These are phyloP conservation scores for Paracentrotus lividus DNA, from an alignment of 53 echinoderm and acorn worm genomes.

Conservation along the genomic window DNA sequence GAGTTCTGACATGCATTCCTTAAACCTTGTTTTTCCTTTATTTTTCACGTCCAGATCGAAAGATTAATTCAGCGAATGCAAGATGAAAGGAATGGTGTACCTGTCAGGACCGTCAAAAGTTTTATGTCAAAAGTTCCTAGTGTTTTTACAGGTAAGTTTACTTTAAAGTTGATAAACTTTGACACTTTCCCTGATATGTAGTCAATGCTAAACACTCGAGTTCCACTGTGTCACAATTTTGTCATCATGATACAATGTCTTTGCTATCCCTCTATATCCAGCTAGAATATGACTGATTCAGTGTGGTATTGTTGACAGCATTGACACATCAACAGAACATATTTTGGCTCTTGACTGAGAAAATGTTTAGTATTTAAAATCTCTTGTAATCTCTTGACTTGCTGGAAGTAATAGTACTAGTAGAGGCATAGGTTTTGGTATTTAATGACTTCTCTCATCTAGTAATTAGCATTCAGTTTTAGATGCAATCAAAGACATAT, in stretches of 20 bases:
- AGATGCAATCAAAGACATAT: background rate
- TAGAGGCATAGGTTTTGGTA: background rate
- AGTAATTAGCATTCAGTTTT: background rate
- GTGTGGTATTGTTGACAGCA: background rate
- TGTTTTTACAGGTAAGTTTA: slow-evolving; percentile 94
- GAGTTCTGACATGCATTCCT: too few species aligned
- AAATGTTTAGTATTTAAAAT: background rate
- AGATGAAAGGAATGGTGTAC: slow-evolving; percentile 96
- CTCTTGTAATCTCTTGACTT: background rate
- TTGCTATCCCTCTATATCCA: too few species aligned
- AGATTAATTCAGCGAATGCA: slow-evolving; percentile 98
- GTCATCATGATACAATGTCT: too few species aligned
- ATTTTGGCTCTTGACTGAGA: background rate
- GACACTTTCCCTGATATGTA: too few species aligned
- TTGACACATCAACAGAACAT: background rate
- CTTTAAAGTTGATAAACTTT: background rate
- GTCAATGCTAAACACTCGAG: too few species aligned
- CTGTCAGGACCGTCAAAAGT: slow-evolving; percentile 95
- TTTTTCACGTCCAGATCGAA: slow-evolving; percentile 81
- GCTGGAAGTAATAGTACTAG: background rate
- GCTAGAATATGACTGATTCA: background rate
- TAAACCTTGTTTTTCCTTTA: too few species aligned
- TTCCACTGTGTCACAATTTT: too few species aligned
- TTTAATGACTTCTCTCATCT: background rate
- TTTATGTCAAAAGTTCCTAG: slow-evolving; percentile 99